Evolutionary conservation across 2,113 vertebrate genomes (phyloP).

Genomic region (Chamaea fasciata): DNA sequence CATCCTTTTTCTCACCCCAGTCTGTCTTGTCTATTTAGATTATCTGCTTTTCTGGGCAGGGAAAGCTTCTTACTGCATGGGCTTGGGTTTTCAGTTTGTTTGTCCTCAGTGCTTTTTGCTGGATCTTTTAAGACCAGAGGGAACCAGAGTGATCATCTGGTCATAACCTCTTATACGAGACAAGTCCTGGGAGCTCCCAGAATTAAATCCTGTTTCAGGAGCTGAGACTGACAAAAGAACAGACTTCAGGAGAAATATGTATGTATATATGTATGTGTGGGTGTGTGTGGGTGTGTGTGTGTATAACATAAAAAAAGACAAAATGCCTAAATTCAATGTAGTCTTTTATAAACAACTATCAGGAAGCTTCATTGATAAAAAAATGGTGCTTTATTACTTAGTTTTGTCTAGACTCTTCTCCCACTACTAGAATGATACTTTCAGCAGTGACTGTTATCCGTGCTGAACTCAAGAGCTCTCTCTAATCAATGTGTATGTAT

Average conservation of each 20-base stretch:
- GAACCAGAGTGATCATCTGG: slow-evolving; percentile 31
- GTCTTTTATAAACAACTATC: background rate
- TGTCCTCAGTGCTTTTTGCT: slow-evolving; percentile 6
- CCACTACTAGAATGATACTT: background rate
- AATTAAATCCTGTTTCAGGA: slow-evolving; percentile 2
- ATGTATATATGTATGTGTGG: rapidly evolving
- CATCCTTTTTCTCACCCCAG: slow-evolving; percentile 62
- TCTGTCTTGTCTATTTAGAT: slow-evolving; percentile 63
- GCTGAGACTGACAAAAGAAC: background rate
- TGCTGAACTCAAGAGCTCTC: background rate
- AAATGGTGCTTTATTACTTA: background rate
- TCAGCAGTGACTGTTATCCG: background rate
- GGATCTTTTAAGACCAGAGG: slow-evolving; percentile 19
- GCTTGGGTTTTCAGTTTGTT: slow-evolving; percentile 31
- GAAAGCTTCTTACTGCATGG: slow-evolving; percentile 48
- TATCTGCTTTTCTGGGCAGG: slow-evolving; percentile 53
- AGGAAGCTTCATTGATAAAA: background rate
- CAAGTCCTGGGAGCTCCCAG: background rate
- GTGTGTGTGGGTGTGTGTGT: rapidly evolving
- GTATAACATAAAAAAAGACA: background rate
- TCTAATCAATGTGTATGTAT: background rate
- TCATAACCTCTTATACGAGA: background rate
- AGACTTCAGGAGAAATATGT: background rate
- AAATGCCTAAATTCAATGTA: background rate
- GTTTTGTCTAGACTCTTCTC: background rate